Conservation (phyloP, 2,113 vertebrate genomes). For the Malurus cyaneus region DNA sequence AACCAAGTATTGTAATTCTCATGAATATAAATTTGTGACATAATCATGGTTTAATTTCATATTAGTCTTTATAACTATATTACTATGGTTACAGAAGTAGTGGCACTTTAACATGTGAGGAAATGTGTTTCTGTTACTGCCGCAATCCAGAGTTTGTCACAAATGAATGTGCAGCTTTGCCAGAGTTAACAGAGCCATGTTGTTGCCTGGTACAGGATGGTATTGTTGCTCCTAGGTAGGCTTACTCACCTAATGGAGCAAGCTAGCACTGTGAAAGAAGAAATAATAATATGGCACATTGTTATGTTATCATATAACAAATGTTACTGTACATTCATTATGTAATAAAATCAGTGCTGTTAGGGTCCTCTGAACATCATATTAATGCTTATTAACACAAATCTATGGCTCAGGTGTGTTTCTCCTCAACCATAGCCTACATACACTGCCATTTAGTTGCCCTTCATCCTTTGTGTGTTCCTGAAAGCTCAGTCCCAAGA, state of each 20-base stretch:
- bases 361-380: not conserved
- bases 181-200: accelerated
- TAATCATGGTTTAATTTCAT: not conserved
- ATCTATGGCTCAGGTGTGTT: not conserved
- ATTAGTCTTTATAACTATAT: not conserved
- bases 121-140: not conserved
- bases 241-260: not conserved
- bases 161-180: not conserved
- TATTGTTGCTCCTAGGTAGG: not conserved
- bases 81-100: not conserved
- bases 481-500: not conserved
- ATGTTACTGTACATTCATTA: not conserved
- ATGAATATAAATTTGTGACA: not conserved
- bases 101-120: not conserved
- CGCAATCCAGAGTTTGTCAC: not conserved
- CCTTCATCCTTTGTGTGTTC: not conserved
- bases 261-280: not conserved
- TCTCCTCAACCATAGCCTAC: not conserved
- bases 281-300: not conserved
- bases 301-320: not conserved
- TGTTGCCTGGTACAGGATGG: not conserved
- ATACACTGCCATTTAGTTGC: accelerated
- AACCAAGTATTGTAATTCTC: not conserved
- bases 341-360: not conserved
- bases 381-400: not conserved